Evolutionary conservation across 2,888 invertebrate genomes (phyloP), one percentile per base, ranked within the genome.

Genomic region (Epsilonema sp.): DNA sequence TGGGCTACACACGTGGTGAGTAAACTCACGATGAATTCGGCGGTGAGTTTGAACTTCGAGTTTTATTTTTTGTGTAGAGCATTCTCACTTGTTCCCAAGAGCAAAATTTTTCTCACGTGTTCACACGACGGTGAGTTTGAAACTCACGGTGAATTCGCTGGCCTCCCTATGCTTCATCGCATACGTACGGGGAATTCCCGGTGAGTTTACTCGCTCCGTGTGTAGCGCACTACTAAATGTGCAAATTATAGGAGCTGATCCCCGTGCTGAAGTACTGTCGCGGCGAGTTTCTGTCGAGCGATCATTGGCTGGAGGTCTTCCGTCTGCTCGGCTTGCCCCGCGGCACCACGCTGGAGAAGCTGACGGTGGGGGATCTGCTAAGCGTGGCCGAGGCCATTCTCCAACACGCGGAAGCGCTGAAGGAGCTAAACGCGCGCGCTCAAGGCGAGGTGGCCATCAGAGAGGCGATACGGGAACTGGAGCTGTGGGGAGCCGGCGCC

Each of bases 401-500:
- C 38, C 61, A 58, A 2, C 74, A 77, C 54, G 68, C 73, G 1
- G 70, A 74, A 45, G 73, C 73, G 49, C 68, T 85, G 37, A 77
- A 78, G 65, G 77, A 66, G 22, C 31, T 61, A 41, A 57, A 57
- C 46, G 53, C 76, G 46, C 70, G 78, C 56, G 92, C 94, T 1
- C 76, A 82, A 1, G 85, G 84, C 46, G 92, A 94, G 68, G 80
- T 87, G 46, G 80, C 86, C 0, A 80, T 92, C 25, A 26, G 37
- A 16, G 87, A 87, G 66, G 90, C 94, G 0, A 71, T 97, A 2
- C 76, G 79, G 36, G 97, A 97, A 63, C 70, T 97, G 37, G 94
- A 97, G 61, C 76, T 85, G 53, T 97, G 97, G 94, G 89, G 85
- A 55, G 71, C 85, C 0, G 82, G 80, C 47, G 79, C 85, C 0